These are phyloP conservation scores for Dynastes maya DNA, from an alignment of 2,888 invertebrate species.

Conservation along the genomic window DNA sequence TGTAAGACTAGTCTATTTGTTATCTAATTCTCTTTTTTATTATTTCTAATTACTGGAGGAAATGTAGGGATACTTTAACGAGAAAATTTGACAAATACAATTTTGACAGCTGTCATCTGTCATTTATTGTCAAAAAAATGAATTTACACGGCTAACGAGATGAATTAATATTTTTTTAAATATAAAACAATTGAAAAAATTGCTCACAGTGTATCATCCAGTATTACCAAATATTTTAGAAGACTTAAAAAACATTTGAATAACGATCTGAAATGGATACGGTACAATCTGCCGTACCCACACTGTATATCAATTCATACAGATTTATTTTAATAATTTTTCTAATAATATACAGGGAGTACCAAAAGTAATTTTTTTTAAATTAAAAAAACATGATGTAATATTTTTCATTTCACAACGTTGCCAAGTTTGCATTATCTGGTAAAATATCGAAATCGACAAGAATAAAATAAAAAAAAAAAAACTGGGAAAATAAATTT, in stretches of 20 bases:
- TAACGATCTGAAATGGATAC: not conserved
- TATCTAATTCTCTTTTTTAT: no score
- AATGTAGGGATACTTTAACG: not conserved
- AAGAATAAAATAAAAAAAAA: no score
- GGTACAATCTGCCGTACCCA: not conserved
- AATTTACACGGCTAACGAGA: no score
- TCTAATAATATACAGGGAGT: no score
- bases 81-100: not conserved
- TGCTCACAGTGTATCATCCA: conserved; percentile 8
- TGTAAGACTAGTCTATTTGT: conserved; percentile 17
- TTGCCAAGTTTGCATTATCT: conserved; percentile 1
- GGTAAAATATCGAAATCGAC: not conserved
- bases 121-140: not conserved
- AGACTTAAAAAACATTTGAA: not conserved
- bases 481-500: no score
- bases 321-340: no score
- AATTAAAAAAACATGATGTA: no score
- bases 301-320: no score
- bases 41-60: no score
- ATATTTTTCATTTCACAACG: not conserved
- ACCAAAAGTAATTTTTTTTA: no score
- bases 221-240: conserved; percentile 5
- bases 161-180: no score
- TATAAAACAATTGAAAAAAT: not conserved
- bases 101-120: not conserved